phyloP scores from a whole-genome alignment of 1,140 invertebrate species.

The Homarus americanus region DNA sequence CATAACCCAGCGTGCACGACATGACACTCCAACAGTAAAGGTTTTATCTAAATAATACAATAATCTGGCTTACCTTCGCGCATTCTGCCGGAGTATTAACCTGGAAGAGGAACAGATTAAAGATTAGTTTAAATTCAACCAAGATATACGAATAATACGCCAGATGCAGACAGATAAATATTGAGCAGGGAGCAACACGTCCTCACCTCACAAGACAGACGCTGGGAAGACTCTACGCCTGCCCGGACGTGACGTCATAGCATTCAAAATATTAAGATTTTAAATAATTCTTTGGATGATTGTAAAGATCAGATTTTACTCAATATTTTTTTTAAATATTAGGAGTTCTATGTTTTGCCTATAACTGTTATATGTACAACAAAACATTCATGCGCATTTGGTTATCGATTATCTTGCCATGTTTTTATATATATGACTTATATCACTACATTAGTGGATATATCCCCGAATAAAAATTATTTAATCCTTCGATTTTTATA shows the following conservation, averaged over 20 bases:
- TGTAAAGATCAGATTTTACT: too few relatives aligned
- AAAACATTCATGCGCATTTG: background rate
- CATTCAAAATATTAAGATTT: background rate
- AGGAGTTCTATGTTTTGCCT: too few relatives aligned
- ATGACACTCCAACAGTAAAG: too few relatives aligned
- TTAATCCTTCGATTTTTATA: background rate
- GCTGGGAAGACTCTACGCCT: constrained; percentile 2
- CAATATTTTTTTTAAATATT: too few relatives aligned
- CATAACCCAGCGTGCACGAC: too few relatives aligned
- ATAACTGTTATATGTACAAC: too few relatives aligned
- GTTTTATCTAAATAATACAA: background rate
- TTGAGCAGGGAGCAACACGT: background rate
- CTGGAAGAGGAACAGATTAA: background rate
- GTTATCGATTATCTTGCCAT: constrained; percentile 49
- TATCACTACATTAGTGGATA: background rate
- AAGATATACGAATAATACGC: background rate
- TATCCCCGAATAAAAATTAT: background rate
- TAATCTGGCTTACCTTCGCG: constrained; percentile 43
- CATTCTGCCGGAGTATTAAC: constrained; percentile 24
- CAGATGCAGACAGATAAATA: constrained; percentile 29
- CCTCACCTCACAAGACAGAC: constrained; percentile 15
- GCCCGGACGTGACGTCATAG: constrained; percentile 27
- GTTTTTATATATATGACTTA: background rate
- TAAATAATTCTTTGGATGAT: background rate
- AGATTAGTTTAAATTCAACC: background rate